These are phyloP conservation scores for Lepidurus arcticus DNA, from an alignment of 1,140 invertebrate genomes.

Conservation along the genomic window DNA sequence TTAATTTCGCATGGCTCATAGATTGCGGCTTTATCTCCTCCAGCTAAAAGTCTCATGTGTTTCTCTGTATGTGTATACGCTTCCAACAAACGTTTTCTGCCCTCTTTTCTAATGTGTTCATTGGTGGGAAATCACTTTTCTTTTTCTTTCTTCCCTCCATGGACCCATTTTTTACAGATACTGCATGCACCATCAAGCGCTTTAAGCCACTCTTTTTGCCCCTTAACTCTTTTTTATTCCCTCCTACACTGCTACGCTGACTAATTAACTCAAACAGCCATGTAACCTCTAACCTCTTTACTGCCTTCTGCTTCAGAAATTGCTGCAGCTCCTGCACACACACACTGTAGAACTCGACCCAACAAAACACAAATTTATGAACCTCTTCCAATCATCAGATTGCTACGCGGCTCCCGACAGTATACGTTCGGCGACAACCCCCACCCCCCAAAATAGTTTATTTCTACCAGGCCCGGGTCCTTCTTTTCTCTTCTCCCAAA, in stretches of 20 bases:
- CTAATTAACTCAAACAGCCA: conserved; percentile 22
- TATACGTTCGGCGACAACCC: background rate
- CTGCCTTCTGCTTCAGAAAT: background rate
- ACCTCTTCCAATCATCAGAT: conserved; percentile 9
- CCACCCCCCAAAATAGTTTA: background rate
- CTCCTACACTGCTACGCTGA: background rate
- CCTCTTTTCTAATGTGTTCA: conserved; percentile 11
- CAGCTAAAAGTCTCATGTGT: conserved; percentile 1
- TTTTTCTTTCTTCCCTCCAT: background rate
- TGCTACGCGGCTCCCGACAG: background rate
- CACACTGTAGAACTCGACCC: background rate
- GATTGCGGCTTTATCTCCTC: conserved; percentile 14
- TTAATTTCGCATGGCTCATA: conserved; percentile 22
- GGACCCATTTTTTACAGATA: background rate
- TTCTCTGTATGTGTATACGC: background rate
- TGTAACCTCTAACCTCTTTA: conserved; percentile 22
- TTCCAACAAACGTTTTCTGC: background rate
- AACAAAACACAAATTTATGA: conserved; percentile 9
- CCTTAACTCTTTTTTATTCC: conserved; percentile 3
- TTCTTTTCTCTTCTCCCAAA: background rate
- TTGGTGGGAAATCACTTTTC: conserved; percentile 6
- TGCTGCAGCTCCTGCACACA: background rate
- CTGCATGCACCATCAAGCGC: background rate
- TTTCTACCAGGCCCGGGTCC: background rate
- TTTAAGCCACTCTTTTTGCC: background rate